Base-by-base conservation (phyloP, 2,113 vertebrate genomes). In the Rhinoptilus africanus region DNA sequence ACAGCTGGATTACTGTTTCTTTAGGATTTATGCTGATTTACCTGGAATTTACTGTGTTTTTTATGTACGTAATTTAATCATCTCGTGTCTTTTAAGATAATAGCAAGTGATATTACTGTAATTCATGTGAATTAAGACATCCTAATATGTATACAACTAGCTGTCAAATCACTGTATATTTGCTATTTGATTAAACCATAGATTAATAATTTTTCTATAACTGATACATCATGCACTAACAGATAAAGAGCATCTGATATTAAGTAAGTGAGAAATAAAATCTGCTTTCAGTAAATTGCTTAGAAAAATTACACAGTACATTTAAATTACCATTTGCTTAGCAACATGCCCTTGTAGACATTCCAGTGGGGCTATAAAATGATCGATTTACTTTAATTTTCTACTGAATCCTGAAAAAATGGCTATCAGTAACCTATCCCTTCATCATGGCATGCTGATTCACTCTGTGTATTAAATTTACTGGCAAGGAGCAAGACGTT, bases 351-450 rank as follows among this genome's bases (percentile, higher is more conserved):
- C 98, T 98, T 97, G 97, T 98, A 98, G 97, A 98, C 98, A 98
- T 98, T 98, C 97, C 98, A 97, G 96, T 98, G 98, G 97, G 97
- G 97, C 98, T 98, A 98, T 98, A 98, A 98, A 98, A 98, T 99
- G 98, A 99, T 99, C 98, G 98, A 99, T 99, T 98, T 98, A 98
- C 98, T 98, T 98, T 98, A 98, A 98, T 99, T 99, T 98, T 99
- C 98, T 98, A 97, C 98, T 98, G 98, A 98, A 98, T 98, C 97
- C 96, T 97, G 97, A 97, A 97, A 98, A 98, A 98, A 98, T 97
- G 97, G 94, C 98, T 98, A 98, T 98, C 97, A 97, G 98, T 98
- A 98, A 98, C 98, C 98, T 98, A 98, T 98, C 98, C 98, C 97
- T 98, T 98, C 98, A 98, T 98, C 98, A 97, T 97, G 96, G 97